Evolutionary conservation across 30 jellyfish, hydroid and myxozoan genomes (phyloP), one percentile per base, ranked within the genome.

Genomic region (Aurelia sp.): DNA sequence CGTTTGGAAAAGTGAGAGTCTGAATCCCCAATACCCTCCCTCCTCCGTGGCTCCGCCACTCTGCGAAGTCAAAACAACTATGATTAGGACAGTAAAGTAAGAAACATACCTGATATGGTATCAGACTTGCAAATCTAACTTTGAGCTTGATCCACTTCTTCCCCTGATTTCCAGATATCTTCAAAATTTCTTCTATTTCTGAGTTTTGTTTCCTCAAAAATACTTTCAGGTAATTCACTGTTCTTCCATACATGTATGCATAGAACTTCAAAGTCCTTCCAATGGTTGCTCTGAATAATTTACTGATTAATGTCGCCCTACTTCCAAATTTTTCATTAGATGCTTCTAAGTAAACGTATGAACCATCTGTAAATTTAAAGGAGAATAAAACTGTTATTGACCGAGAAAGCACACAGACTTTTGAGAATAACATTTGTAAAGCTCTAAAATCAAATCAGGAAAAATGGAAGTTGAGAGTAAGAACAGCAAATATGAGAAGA

Each of bases 91-190:
- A 37, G 50, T 37, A 75, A 75, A 0, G 4, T 51, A 12, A 15
- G 13, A 27, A 11, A 23, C 79, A n/a, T 53, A 81, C 91, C 91
- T 81, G 84, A 68, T 81, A 81, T 30, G 83, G 76, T 3, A 81
- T 59, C 53, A 81, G 60, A 41, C 91, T 81, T 44, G 71, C 79
- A 22, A 58, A 13, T 33, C 71, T 57, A 23, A 81, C 40, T 50
- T 81, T 62, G 31, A 81, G 84, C 41, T 73, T 69, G 8, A 81
- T 66, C 91, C 91, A 81, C 51, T 40, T 68, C 63, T 66, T 23
- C 4, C 91, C 91, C 50, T 81, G 91, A 67, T 81, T 67, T 17
- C 91, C 91, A 55, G 91, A 81, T 8, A 81, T 22, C 60, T 81
- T 81, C 80, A 66, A 50, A 17, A 81, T 65, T 57, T 81, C 91